Conservation (phyloP, 2,113 vertebrate species). For the Odontophorus gujanensis region DNA sequence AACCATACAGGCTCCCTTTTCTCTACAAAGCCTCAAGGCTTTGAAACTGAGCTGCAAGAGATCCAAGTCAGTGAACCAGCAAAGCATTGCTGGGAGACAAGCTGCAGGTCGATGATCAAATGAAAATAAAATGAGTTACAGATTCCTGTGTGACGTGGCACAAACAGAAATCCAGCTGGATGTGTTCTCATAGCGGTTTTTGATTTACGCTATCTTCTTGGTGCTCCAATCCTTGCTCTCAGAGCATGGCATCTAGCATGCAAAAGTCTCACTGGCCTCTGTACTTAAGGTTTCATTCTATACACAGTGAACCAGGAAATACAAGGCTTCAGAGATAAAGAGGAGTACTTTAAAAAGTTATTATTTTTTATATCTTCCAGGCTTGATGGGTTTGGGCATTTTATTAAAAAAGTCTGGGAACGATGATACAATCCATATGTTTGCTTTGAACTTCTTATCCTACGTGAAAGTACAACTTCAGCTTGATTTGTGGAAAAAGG, state of each 20-base stretch:
- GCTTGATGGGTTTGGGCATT: not conserved
- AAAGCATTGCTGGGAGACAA: not conserved
- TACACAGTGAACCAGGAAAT: not conserved
- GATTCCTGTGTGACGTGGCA: not conserved
- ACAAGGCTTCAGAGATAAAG: not conserved
- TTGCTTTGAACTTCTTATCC: not conserved
- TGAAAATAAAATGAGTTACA: conserved; percentile 1
- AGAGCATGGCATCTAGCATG: not conserved
- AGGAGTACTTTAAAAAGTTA: not conserved
- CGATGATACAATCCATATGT: not conserved
- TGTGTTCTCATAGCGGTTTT: not conserved
- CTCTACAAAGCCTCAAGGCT: not conserved
- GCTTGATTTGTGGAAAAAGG: not conserved
- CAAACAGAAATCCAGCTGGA: not conserved
- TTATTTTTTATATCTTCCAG: not conserved
- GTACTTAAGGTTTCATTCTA: not conserved
- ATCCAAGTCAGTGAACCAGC: not conserved
- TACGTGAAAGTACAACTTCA: not conserved
- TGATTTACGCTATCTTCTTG: not conserved
- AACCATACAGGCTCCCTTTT: not conserved
- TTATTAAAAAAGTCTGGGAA: not conserved
- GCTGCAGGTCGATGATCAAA: not conserved
- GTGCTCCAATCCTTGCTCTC: not conserved
- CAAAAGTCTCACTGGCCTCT: not conserved
- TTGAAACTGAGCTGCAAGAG: not conserved